Evolutionary conservation across 2,888 invertebrate genomes (phyloP), one percentile per base, ranked within the genome.

Genomic region (Bembecia ichneumoniformis): DNA sequence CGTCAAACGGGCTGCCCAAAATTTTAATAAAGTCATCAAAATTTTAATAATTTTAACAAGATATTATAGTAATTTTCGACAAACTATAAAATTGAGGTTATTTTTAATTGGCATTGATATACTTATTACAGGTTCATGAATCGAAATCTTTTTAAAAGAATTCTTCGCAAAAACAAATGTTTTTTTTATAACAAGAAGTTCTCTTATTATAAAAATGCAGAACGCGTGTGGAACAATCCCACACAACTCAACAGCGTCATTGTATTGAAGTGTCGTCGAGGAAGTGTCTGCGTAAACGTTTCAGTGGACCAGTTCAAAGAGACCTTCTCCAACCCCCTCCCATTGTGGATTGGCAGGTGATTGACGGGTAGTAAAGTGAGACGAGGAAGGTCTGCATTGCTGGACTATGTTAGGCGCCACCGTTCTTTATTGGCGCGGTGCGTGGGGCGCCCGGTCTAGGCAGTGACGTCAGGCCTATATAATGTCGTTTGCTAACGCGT

Each of bases 391-490:
- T 59, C 66, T 47, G 49, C 48, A 51, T 51, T 51, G 56, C 53
- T 66, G 71, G 70, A 62, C 54, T 52, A 51, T 50, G 58, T 62
- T 49, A 63, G 73, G 73, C 73, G 74, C 75, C 75, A 63, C 20
- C 53, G 60, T 69, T 74, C 70, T 75, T 75, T 74, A 74, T 70
- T 56, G 59, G 55, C 46, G 51, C 47, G 40, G 40, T 40, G 40
- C 40, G 40, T 40, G 40, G 14, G 40, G 40, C 40, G 40, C 40
- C 40, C 28, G 28, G 13, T 40, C 40, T 40, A n/a, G 40, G 50
- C 47, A 48, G 49, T 55, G 58, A 55, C 59, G 61, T 58, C 54
- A 54, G 3, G 3, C 40, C 40, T 40, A 11, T 13, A 13, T 13
- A 40, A 40, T n/a, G 14, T 14, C 11, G 40, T n/a, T 40, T 13